Evolutionary conservation across 2,113 vertebrate genomes (phyloP).

Genomic region (Zapornia atra): DNA sequence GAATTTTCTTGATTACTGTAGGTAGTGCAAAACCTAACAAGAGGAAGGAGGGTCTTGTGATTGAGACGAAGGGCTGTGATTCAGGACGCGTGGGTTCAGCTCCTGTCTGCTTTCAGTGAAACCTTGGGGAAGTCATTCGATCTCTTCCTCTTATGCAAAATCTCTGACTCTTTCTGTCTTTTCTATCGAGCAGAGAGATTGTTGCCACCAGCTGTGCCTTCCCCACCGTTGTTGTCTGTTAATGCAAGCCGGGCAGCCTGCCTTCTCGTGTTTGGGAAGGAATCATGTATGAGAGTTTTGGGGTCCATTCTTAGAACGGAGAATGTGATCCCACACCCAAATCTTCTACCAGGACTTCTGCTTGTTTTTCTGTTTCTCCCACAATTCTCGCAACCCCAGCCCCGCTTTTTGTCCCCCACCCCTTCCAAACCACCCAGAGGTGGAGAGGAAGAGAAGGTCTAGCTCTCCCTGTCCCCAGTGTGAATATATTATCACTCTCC

Average conservation of each 20-base stretch:
- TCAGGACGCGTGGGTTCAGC: background rate
- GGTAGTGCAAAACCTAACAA: background rate
- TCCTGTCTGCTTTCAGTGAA: conserved; percentile 24
- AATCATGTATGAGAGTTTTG: background rate
- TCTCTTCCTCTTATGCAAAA: conserved; percentile 10
- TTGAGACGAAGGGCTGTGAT: background rate
- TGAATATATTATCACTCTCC: background rate
- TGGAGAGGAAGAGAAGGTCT: background rate
- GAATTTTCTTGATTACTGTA: background rate
- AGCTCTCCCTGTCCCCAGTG: background rate
- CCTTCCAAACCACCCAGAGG: background rate
- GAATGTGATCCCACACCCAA: background rate
- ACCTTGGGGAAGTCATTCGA: background rate
- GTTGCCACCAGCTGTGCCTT: background rate
- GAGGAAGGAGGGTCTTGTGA: conserved; percentile 47
- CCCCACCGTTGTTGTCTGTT: background rate
- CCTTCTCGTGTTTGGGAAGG: background rate
- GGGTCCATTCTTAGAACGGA: background rate
- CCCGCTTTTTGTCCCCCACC: background rate
- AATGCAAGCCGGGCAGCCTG: background rate
- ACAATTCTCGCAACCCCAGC: background rate
- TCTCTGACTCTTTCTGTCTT: background rate
- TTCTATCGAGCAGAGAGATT: background rate
- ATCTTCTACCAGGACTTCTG: background rate
- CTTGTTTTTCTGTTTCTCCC: background rate